Base-by-base conservation (phyloP, 2,113 vertebrate genomes). In the Deroptyus accipitrinus region DNA sequence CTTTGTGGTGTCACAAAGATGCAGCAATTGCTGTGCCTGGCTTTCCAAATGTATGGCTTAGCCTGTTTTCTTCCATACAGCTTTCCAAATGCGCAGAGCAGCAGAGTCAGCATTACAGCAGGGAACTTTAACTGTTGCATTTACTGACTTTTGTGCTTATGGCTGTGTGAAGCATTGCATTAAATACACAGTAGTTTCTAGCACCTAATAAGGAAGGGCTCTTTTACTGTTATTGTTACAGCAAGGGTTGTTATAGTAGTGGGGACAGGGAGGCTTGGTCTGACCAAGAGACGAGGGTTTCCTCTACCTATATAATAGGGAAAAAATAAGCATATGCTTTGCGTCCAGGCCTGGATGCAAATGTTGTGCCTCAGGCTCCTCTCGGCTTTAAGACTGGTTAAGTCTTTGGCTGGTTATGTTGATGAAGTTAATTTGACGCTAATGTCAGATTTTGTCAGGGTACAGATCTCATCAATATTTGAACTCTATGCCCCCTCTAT, bases 141-240 rank as follows among this genome's bases (percentile, higher is more conserved):
- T 96, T 94, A 87, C 92, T 93, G 69, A 79, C 57, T 94, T 94
- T 27, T 67, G 63, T 83, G 91, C 94, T 91, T 96, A 85, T 80
- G 62, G 89, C 67, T 96, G 41, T 62, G n/a, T 69, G 86, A 79
- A 96, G 37, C 57, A 33, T 61, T 94, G 91, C 28, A 1, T 94
- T 94, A 94, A 95, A 89, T 89, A 94, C 54, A 97, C 67, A 68
- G 89, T 82, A 92, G 95, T 94, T 95, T 96, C 91, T 87, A 96
- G 81, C 54, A 94, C 96, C 95, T 94, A 96, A 96, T 96, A 96
- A 95, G 96, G 95, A 96, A 94, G 86, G 83, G 46, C 81, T 94
- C 54, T 92, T 83, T 91, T 84, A 94, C 82, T 97, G 94, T 97
- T 96, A 96, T 95, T 96, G 90, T 97, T 96, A 96, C 20, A 96